phyloP scores from a whole-genome alignment of 2,113 vertebrate species.

The Tringa solitaria region DNA sequence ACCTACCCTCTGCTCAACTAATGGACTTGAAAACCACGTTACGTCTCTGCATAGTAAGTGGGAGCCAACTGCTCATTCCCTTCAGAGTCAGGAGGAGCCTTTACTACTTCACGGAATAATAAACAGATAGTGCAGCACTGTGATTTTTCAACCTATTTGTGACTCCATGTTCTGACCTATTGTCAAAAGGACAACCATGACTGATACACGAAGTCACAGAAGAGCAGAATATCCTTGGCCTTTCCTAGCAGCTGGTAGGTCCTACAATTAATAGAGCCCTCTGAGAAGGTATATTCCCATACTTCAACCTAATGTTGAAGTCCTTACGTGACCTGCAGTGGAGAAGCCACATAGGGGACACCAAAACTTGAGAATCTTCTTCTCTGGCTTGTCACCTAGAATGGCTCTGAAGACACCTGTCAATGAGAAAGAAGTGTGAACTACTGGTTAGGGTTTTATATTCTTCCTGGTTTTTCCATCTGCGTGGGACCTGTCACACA shows the following conservation, averaged over 20 bases:
- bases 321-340: not conserved
- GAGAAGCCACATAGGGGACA: accelerated
- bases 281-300: not conserved
- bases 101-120: not conserved
- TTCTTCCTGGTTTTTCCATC: not conserved
- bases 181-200: not conserved
- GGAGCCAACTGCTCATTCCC: not conserved
- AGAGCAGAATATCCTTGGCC: not conserved
- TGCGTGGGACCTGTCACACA: accelerated
- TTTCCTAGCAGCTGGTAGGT: not conserved
- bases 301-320: not conserved
- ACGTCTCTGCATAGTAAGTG: not conserved
- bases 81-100: not conserved
- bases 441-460: not conserved
- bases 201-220: not conserved
- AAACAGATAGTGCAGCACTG: not conserved
- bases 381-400: not conserved
- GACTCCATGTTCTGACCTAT: not conserved
- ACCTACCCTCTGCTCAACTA: not conserved
- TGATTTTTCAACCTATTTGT: not conserved
- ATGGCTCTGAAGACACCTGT: not conserved
- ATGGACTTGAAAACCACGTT: not conserved
- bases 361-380: not conserved
- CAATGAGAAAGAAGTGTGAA: not conserved
- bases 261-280: not conserved